These are phyloP conservation scores for Melieria crassipennis DNA, from an alignment of 2,888 invertebrate species.

Conservation along the genomic window DNA sequence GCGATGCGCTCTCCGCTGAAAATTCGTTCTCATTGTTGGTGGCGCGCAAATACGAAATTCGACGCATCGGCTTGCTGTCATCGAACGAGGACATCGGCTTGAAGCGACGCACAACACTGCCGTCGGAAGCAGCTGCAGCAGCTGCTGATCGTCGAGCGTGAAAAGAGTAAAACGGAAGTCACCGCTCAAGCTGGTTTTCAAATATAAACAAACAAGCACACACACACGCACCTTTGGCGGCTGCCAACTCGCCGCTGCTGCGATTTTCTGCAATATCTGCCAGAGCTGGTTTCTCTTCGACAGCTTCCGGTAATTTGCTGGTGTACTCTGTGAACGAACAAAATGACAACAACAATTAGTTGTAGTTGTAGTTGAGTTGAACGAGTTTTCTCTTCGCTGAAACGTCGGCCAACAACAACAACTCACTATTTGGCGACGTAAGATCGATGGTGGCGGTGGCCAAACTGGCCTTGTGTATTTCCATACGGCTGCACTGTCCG, in stretches of 20 bases:
- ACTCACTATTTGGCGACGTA: conserved; percentile 53
- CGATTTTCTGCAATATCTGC: conserved; percentile 57
- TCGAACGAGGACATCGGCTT: conserved; percentile 72
- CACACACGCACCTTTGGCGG: conserved; percentile 45
- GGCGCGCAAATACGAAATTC: conserved; percentile 94
- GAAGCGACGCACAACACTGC: conserved; percentile 59
- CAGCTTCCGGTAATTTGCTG: conserved; percentile 43
- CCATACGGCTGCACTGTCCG: conserved; percentile 59
- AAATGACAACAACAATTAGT: background rate
- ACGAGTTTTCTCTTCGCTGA: conserved; percentile 18
- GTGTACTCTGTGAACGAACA: conserved; percentile 46
- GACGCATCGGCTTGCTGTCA: conserved; percentile 86
- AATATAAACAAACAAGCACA: background rate
- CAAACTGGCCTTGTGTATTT: conserved; percentile 61
- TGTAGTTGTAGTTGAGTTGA: conserved; percentile 12
- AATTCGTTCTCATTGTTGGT: conserved; percentile 82
- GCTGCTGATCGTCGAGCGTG: conserved; percentile 8
- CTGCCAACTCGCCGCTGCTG: conserved; percentile 40
- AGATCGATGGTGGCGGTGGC: conserved; percentile 59
- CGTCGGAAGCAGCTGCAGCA: conserved; percentile 17
- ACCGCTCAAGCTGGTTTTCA: conserved; percentile 1
- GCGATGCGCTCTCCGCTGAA: conserved; percentile 46
- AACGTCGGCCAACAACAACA: too few species aligned
- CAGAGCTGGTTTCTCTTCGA: conserved; percentile 51
- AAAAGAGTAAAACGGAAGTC: conserved; percentile 4